Evolutionary conservation across 2,888 invertebrate genomes (phyloP).

Genomic region (Meteorus colon): DNA sequence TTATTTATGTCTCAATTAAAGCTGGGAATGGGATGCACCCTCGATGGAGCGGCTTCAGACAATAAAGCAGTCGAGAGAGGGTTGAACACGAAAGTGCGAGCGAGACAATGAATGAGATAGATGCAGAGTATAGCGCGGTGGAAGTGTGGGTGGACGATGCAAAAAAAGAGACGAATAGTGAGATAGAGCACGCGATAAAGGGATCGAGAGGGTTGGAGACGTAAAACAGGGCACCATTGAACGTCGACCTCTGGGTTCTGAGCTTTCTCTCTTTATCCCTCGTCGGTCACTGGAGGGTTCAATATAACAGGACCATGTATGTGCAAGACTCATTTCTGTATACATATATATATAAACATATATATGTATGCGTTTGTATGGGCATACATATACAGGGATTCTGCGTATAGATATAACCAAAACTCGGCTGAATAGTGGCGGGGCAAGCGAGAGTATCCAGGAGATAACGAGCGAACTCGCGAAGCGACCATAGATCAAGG

Average conservation of each 20-base stretch:
- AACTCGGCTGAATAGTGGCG: slow-evolving; percentile 68
- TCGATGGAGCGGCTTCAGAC: slow-evolving; percentile 73
- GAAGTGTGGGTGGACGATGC: slow-evolving; percentile 33
- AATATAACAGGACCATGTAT: slow-evolving; percentile 48
- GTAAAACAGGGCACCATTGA: slow-evolving; percentile 71
- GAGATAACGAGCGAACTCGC: slow-evolving; percentile 74
- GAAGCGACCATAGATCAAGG: slow-evolving; percentile 72
- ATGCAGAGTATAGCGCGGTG: slow-evolving; percentile 14
- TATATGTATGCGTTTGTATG: neutral
- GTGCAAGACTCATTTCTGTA: slow-evolving; percentile 43
- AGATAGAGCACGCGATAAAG: slow-evolving; percentile 57
- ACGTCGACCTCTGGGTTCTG: slow-evolving; percentile 72
- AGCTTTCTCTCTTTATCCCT: slow-evolving; percentile 49
- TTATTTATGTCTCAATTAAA: slow-evolving; percentile 74
- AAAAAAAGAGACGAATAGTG: slow-evolving; percentile 32
- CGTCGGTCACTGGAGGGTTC: slow-evolving; percentile 47
- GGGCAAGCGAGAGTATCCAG: slow-evolving; percentile 63
- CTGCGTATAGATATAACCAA: slow-evolving; percentile 57
- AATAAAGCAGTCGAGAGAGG: slow-evolving; percentile 70
- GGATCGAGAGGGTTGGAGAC: slow-evolving; percentile 63
- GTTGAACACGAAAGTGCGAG: slow-evolving; percentile 46
- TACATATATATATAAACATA: neutral
- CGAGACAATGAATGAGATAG: slow-evolving; percentile 35
- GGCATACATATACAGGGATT: slow-evolving; percentile 40
- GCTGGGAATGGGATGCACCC: slow-evolving; percentile 73